Evolutionary conservation across 2,888 invertebrate species (phyloP).

Genomic region (Ptychoptera contaminata): DNA sequence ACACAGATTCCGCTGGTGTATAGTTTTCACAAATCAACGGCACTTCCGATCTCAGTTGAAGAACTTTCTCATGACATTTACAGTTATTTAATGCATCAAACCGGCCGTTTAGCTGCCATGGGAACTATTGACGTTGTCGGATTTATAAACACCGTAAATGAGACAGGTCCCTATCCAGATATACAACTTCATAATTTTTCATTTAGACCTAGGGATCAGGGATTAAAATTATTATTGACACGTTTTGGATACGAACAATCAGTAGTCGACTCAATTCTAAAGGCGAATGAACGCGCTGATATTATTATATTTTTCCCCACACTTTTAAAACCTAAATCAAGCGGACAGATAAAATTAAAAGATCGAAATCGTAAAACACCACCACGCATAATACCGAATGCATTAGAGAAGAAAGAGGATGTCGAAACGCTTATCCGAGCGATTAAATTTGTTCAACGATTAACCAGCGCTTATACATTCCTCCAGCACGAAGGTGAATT

Average conservation of each 20-base stretch:
- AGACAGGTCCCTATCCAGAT: conserved; percentile 31
- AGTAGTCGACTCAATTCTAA: conserved; percentile 18
- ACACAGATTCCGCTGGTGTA: background rate
- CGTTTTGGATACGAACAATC: conserved; percentile 21
- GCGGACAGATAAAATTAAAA: conserved; percentile 37
- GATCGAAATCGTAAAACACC: conserved; percentile 37
- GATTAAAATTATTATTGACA: conserved; percentile 16
- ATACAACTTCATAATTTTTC: conserved; percentile 32
- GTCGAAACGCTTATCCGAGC: conserved; percentile 31
- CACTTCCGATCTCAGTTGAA: background rate
- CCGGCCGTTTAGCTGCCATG: conserved; percentile 30
- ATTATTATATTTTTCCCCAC: conserved; percentile 29
- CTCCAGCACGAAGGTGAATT: conserved; percentile 24
- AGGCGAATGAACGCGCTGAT: conserved; percentile 21
- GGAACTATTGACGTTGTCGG: conserved; percentile 32
- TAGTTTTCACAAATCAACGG: background rate
- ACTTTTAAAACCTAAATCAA: conserved; percentile 35
- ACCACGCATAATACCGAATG: conserved; percentile 48
- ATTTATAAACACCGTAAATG: conserved; percentile 32
- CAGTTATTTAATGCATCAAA: conserved; percentile 24
- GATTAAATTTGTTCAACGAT: conserved; percentile 24
- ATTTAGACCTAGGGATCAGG: conserved; percentile 18
- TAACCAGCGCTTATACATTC: conserved; percentile 31
- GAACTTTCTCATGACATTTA: background rate
- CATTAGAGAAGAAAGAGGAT: conserved; percentile 40